Conservation (phyloP, 2,113 vertebrate species). For the Catharus minimus region DNA sequence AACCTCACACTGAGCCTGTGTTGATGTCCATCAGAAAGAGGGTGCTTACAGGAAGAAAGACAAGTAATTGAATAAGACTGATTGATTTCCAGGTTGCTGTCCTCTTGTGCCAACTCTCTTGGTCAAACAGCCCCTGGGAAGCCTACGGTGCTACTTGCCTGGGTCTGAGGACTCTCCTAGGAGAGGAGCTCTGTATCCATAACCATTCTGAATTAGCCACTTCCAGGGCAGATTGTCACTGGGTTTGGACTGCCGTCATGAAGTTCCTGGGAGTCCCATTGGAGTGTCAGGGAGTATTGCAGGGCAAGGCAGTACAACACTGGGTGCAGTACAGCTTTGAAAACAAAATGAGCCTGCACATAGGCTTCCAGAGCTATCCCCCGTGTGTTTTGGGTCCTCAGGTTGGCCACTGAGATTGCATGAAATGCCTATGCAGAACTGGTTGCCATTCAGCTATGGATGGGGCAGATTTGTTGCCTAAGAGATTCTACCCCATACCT, state of each 20-base stretch:
- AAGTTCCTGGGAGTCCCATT: background rate
- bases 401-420: background rate
- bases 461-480: background rate
- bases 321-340: background rate
- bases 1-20: background rate
- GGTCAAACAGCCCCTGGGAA: background rate
- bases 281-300: fast-evolving
- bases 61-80: background rate
- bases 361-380: background rate
- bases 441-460: background rate
- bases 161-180: background rate
- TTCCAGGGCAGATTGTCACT: background rate
- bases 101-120: background rate
- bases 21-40: background rate
- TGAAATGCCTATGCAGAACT: background rate
- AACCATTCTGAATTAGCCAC: background rate
- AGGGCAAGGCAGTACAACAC: background rate
- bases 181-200: background rate
- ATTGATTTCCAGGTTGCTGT: background rate
- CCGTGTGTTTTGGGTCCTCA: background rate
- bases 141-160: fast-evolving
- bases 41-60: fast-evolving
- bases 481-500: background rate
- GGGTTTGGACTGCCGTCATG: background rate
- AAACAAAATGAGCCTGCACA: background rate